Conservation (phyloP, 1,140 invertebrate species). For the Zophobas morio region DNA sequence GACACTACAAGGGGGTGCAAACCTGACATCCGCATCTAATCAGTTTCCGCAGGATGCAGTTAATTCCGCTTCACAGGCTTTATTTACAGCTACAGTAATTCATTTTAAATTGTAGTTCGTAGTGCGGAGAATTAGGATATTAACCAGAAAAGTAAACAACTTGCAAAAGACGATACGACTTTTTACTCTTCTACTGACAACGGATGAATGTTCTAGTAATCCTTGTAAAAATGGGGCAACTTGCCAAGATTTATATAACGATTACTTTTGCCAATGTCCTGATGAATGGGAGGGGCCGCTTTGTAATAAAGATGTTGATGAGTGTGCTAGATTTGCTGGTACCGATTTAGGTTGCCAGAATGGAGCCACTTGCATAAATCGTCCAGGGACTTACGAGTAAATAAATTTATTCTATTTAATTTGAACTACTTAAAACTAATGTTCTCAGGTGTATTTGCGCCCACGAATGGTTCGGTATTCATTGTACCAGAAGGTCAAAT, state of each 20-base stretch:
- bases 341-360: slow-evolving; percentile 95
- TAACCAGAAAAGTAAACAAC: not conserved
- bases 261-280: slow-evolving; percentile 82
- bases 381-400: slow-evolving; percentile 82
- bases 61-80: not conserved
- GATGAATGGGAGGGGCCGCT: slow-evolving; percentile 81
- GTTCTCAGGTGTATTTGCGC: slow-evolving; percentile 81
- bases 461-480: slow-evolving; percentile 84
- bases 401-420: slow-evolving; percentile 35
- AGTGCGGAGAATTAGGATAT: not conserved
- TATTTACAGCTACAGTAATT: not conserved
- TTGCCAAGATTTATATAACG: slow-evolving; percentile 81
- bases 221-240: slow-evolving; percentile 78
- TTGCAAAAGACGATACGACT: not conserved
- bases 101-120: not conserved
- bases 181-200: slow-evolving; percentile 57
- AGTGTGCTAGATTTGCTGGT: slow-evolving; percentile 85
- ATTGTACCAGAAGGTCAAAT: slow-evolving; percentile 77
- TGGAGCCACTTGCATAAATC: slow-evolving; percentile 89
- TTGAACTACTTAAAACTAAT: not conserved
- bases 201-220: slow-evolving; percentile 77
- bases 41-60: not conserved
- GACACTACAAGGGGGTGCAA: not conserved
- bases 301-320: slow-evolving; percentile 89
- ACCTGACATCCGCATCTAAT: not conserved